These are phyloP conservation scores for Lasioglossum calceatum DNA, from an alignment of 2,888 invertebrate genomes.

Conservation along the genomic window DNA sequence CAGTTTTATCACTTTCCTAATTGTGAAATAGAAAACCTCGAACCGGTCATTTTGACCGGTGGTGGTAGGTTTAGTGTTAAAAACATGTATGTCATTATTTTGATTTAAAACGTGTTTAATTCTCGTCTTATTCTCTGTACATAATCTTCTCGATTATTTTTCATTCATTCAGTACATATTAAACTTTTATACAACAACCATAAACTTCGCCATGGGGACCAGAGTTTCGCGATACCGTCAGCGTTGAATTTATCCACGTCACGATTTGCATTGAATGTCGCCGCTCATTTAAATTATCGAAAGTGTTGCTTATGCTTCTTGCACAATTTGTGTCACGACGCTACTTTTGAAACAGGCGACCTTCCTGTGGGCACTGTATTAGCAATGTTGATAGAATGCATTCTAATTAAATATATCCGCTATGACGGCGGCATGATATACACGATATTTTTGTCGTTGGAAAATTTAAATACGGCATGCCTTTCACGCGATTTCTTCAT, in stretches of 20 bases:
- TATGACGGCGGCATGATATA: background rate
- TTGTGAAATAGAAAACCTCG: too few relatives aligned
- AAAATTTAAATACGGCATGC: background rate
- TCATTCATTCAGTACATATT: background rate
- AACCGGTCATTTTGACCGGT: too few relatives aligned
- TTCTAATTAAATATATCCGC: background rate
- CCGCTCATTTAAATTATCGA: conserved; percentile 63
- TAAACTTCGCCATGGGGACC: background rate
- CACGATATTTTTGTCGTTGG: background rate
- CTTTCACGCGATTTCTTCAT: background rate
- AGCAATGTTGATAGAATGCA: conserved; percentile 41
- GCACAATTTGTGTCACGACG: conserved; percentile 54
- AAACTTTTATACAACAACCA: background rate
- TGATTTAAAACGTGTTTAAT: background rate
- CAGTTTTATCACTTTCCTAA: too few relatives aligned
- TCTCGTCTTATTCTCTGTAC: background rate
- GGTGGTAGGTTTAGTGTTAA: too few relatives aligned
- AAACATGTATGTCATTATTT: too few relatives aligned
- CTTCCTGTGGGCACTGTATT: conserved; percentile 40
- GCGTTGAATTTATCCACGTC: conserved; percentile 39
- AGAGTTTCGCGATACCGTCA: background rate
- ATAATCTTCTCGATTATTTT: background rate
- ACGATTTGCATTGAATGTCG: conserved; percentile 63
- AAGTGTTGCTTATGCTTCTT: conserved; percentile 53
- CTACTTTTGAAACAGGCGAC: conserved; percentile 22